Percentiles rank a stretch among this genome's conserved stretches.
phyloP scores from a whole-genome alignment of 2,888 invertebrate genomes.

The Heliconius cydno region DNA sequence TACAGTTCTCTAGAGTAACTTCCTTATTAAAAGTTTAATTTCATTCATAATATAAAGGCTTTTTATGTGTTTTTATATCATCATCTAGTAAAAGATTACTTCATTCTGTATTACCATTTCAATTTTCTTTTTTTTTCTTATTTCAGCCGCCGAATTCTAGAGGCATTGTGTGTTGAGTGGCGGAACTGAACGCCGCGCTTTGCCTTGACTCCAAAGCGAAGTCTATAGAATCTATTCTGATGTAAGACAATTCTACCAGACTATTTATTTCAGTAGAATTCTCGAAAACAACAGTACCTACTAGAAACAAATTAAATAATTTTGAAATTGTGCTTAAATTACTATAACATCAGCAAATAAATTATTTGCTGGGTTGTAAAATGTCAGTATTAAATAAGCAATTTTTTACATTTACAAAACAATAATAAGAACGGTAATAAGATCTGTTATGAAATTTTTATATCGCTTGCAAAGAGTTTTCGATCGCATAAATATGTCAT shows the following conservation, averaged over 20 bases:
- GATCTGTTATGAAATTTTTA: conserved; percentile 8
- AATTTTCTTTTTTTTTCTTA: no score
- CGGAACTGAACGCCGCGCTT: no score
- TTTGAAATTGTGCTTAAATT: no score
- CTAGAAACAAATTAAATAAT: no score
- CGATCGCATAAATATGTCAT: not conserved
- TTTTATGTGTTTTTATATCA: not conserved
- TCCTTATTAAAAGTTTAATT: not conserved
- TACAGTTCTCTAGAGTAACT: not conserved
- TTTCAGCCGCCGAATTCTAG: no score
- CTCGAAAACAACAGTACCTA: no score
- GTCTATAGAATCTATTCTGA: no score
- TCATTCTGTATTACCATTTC: not conserved
- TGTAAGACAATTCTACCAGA: no score
- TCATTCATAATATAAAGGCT: not conserved
- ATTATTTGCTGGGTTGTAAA: not conserved
- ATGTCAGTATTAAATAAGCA: not conserved
- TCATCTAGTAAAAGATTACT: not conserved
- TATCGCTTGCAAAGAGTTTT: not conserved
- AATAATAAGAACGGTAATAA: not conserved
- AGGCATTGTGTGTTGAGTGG: no score
- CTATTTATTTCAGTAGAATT: no score
- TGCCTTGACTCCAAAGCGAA: no score
- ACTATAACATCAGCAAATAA: not conserved
- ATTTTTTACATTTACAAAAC: not conserved